These are phyloP conservation scores for Tetragonisca angustula DNA, from an alignment of 2,888 invertebrate genomes.

Conservation along the genomic window DNA sequence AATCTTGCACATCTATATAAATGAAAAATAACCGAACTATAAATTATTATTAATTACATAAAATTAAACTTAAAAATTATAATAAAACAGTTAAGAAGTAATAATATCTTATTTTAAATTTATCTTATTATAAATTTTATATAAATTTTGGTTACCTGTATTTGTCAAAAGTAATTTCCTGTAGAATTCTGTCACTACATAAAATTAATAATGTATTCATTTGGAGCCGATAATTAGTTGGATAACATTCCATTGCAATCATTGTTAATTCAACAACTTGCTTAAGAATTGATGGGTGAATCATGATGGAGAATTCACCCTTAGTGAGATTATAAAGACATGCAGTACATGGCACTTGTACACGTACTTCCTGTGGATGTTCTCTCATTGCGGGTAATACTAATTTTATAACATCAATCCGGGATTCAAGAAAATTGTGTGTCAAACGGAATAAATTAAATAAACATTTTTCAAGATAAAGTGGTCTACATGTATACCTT, in stretches of 20 bases:
- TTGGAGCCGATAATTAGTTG: slow-evolving; percentile 88
- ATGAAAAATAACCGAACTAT: slow-evolving; percentile 13
- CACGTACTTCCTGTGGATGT: slow-evolving; percentile 86
- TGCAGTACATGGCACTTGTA: slow-evolving; percentile 91
- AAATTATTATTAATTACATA: not conserved
- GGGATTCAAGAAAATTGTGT: slow-evolving; percentile 84
- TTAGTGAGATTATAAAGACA: slow-evolving; percentile 90
- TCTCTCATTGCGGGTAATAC: slow-evolving; percentile 85
- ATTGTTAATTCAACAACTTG: slow-evolving; percentile 88
- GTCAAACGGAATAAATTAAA: slow-evolving; percentile 87
- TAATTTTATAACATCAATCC: slow-evolving; percentile 88
- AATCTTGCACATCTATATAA: slow-evolving; percentile 87
- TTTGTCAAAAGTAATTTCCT: slow-evolving; percentile 88
- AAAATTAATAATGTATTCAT: slow-evolving; percentile 90
- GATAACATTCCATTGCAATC: slow-evolving; percentile 89
- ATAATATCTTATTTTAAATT: not conserved
- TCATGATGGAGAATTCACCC: slow-evolving; percentile 87
- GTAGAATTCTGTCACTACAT: slow-evolving; percentile 91
- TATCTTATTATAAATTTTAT: no score
- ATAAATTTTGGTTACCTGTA: slow-evolving; percentile 80
- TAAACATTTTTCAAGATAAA: slow-evolving; percentile 88
- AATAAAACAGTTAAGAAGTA: not conserved
- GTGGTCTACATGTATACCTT: slow-evolving; percentile 86
- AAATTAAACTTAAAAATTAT: not conserved
- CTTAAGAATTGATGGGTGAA: slow-evolving; percentile 87